Conservation (phyloP, 1,140 invertebrate species). For the Ridgeia piscesae region DNA sequence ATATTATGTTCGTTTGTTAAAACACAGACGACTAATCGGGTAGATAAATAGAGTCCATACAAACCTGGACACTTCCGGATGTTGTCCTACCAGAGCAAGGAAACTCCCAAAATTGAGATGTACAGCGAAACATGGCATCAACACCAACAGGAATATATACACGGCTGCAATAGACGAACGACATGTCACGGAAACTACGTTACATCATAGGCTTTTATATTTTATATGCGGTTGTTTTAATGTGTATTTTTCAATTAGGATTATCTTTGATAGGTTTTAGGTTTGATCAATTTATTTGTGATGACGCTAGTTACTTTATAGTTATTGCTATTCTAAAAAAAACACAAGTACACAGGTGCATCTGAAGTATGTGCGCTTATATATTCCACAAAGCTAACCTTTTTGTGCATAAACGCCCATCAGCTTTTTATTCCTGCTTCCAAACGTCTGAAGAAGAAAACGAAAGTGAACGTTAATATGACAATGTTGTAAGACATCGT, state of each 20-base stretch:
- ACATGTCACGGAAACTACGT: too few species aligned
- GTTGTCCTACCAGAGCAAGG: constrained; percentile 19
- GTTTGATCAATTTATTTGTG: too few species aligned
- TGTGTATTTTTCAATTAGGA: too few species aligned
- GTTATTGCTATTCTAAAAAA: too few species aligned
- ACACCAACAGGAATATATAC: constrained; percentile 19
- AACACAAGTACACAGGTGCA: too few species aligned
- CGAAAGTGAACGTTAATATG: neutral
- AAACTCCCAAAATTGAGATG: constrained; percentile 28
- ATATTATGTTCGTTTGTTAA: neutral
- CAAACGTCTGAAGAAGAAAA: constrained; percentile 23
- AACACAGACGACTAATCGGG: neutral
- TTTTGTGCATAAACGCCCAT: constrained; percentile 25
- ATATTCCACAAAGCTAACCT: constrained; percentile 16
- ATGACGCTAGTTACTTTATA: too few species aligned
- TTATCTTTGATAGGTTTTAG: too few species aligned
- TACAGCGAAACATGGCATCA: constrained; percentile 20
- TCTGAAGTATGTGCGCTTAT: too few species aligned
- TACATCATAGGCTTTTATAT: too few species aligned
- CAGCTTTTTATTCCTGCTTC: constrained; percentile 22
- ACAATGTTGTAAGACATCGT: neutral
- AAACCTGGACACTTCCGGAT: constrained; percentile 20
- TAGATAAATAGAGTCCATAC: neutral
- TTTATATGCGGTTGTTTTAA: too few species aligned
- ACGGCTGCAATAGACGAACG: constrained; percentile 15